phyloP scores from a whole-genome alignment of 2,113 vertebrate species.

The Acanthochromis polyacanthus region DNA sequence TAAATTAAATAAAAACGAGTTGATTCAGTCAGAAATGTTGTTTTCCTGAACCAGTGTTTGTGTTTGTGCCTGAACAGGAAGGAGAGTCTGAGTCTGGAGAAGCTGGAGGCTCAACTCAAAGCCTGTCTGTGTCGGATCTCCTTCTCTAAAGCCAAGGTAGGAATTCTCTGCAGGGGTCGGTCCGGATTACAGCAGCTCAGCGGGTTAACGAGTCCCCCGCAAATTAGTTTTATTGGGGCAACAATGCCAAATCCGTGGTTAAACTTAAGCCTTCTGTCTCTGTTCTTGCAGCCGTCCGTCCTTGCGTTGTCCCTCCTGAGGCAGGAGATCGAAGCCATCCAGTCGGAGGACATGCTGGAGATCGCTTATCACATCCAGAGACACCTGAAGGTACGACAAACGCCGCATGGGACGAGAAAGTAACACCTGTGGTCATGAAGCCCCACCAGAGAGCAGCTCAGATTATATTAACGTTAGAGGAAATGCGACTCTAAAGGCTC shows the following conservation, averaged over 20 bases:
- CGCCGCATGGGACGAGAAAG: not conserved
- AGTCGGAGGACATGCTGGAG: conserved; percentile 91
- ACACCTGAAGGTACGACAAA: conserved; percentile 82
- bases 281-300: conserved; percentile 89
- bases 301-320: conserved; percentile 95
- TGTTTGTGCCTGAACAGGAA: conserved; percentile 83
- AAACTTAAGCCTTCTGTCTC: not conserved
- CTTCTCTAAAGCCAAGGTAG: conserved; percentile 98
- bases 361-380: conserved; percentile 91
- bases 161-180: conserved; percentile 28
- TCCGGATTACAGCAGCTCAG: not conserved
- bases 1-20: too few species aligned
- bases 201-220: not conserved
- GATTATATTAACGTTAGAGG: not conserved
- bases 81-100: conserved; percentile 91
- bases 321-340: conserved; percentile 91
- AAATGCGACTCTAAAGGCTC: not conserved
- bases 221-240: not conserved
- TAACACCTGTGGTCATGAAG: not conserved
- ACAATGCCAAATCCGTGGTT: not conserved
- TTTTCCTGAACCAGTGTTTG: not conserved
- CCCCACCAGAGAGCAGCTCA: not conserved
- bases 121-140: conserved; percentile 94
- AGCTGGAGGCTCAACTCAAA: conserved; percentile 97
- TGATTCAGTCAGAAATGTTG: not conserved